Evolutionary conservation across 1,140 invertebrate genomes (phyloP), one percentile per base, ranked within the genome.

Genomic region (Eurosta solidaginis): DNA sequence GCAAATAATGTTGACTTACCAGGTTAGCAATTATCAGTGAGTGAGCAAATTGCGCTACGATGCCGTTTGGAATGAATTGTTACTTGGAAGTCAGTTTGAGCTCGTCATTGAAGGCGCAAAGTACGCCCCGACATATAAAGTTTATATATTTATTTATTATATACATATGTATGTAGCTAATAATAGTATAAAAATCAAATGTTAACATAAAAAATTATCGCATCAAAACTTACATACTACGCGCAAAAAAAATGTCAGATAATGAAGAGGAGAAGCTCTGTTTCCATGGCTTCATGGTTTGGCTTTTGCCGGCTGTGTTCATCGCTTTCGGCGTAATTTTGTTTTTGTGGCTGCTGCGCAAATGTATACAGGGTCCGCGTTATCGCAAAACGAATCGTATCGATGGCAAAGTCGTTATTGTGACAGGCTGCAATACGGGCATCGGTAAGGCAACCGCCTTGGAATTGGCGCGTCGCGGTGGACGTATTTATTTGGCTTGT

Each of bases 391-490:
- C 80, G 44, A 88, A 86, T 74, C 81, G 86, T 3, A 88, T 88
- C 44, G 87, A 87, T 81, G 87, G 86, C 77, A 88, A 88, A 78
- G 84, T 88, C 74, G 86, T 88, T 1, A 87, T 88, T 52, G 83
- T 88, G 0, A 88, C 87, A 17, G 96, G 96, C 20, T 94, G 93
- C 47, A 98, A 97, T 85, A 93, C 94, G 25, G 97, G 97, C 14
- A 97, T 98, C 81, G 97, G 97, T 9, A 96, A 95, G 89, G 93
- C 94, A 86, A 96, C 96, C 17, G 95, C 92, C 0, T 83, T 91
- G 73, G 93, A 96, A 84, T 89, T 96, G 81, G 94, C 93, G 45
- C 91, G 90, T 82, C 89, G 94, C 88, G 93, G 94, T 88, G 89
- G 93, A 4, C 91, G 92, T 88, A 92, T 97, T 74, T 93, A 96